phyloP scores from a whole-genome alignment of 1,140 invertebrate genomes.

The Zaprionus gabonicus region DNA sequence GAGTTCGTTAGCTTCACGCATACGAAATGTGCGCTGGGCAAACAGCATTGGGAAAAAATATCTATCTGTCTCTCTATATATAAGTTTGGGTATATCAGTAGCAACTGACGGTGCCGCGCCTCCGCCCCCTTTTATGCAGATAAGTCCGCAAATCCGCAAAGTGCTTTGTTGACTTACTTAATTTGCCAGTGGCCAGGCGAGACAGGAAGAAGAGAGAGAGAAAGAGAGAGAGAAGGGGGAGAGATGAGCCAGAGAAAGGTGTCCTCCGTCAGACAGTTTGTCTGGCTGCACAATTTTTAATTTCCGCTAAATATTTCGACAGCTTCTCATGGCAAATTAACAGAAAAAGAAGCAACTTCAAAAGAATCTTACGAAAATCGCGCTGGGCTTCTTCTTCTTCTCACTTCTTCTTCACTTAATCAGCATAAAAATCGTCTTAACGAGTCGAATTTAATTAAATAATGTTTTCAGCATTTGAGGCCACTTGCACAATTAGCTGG shows the following conservation, averaged over 20 bases:
- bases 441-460: conserved; percentile 78
- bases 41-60: conserved; percentile 12
- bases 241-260: background rate
- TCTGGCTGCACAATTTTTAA: conserved; percentile 66
- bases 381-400: conserved; percentile 24
- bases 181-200: conserved; percentile 68
- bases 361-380: conserved; percentile 47
- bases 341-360: conserved; percentile 49
- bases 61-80: conserved; percentile 13
- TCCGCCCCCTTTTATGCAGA: conserved; percentile 63
- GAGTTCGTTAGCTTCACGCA: conserved; percentile 81
- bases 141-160: conserved; percentile 79
- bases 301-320: conserved; percentile 61
- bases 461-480: conserved; percentile 65
- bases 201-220: conserved; percentile 15
- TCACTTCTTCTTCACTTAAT: no score
- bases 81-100: conserved; percentile 52
- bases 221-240: background rate
- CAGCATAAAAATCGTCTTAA: conserved; percentile 69
- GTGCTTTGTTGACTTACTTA: conserved; percentile 83
- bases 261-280: conserved; percentile 3
- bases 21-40: conserved; percentile 67
- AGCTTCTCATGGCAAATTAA: conserved; percentile 49
- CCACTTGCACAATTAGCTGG: conserved; percentile 77
- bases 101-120: conserved; percentile 19